phyloP scores from a whole-genome alignment of 1,140 invertebrate genomes.

The Cotesia vestalis region DNA sequence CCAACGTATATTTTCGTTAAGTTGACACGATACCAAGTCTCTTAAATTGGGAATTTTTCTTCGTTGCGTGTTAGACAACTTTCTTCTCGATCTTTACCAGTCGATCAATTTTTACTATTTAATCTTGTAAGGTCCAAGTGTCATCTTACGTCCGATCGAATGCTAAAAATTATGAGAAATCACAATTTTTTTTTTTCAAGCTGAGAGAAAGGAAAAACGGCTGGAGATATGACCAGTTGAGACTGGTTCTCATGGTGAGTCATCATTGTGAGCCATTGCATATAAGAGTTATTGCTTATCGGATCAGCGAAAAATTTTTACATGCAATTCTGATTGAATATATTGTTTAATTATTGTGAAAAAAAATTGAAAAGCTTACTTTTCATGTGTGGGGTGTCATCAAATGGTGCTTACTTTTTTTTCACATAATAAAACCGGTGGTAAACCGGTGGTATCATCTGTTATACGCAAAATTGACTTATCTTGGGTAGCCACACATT shows the following conservation, averaged over 20 bases:
- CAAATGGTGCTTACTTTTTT: too few species aligned
- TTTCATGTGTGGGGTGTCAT: too few species aligned
- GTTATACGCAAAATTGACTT: too few species aligned
- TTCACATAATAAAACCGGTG: too few species aligned
- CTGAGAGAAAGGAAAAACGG: not conserved
- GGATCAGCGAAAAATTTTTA: not conserved
- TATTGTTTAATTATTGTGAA: not conserved
- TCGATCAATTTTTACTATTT: constrained; percentile 2
- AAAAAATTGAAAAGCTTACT: too few species aligned
- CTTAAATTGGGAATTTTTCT: constrained; percentile 61
- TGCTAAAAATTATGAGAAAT: not conserved
- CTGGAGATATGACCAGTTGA: constrained; percentile 4
- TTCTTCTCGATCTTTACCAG: constrained; percentile 12
- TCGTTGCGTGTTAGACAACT: constrained; percentile 4
- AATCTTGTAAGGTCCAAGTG: not conserved
- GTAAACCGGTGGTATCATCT: too few species aligned
- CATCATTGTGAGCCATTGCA: constrained; percentile 11
- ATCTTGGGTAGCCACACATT: too few species aligned
- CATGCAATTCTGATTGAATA: not conserved
- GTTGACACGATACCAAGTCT: constrained; percentile 48
- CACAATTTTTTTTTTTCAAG: not conserved
- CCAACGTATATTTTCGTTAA: constrained; percentile 65
- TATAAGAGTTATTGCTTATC: constrained; percentile 11
- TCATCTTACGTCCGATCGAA: not conserved
- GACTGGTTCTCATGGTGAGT: constrained; percentile 26